phyloP scores from a whole-genome alignment of 2,888 invertebrate genomes.

The Nudaria mundana region DNA sequence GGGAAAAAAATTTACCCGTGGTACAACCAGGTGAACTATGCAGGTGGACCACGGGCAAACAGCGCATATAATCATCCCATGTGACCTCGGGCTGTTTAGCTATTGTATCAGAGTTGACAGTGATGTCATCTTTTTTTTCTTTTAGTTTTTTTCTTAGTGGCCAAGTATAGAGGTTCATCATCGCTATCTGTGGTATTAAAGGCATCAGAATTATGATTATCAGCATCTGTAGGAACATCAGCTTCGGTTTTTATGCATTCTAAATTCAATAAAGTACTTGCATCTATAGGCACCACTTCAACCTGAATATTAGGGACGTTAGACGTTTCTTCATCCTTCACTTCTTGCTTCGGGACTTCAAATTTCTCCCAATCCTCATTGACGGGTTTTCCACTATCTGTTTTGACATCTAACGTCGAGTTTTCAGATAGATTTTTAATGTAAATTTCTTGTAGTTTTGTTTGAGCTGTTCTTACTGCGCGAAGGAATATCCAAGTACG shows the following conservation, averaged over 20 bases:
- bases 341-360: slow-evolving; percentile 47
- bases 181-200: slow-evolving; percentile 56
- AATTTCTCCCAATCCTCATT: slow-evolving; percentile 63
- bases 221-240: slow-evolving; percentile 38
- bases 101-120: too few species aligned
- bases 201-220: slow-evolving; percentile 31
- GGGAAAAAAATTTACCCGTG: too few species aligned
- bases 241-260: slow-evolving; percentile 48
- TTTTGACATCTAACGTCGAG: slow-evolving; percentile 19
- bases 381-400: slow-evolving; percentile 50
- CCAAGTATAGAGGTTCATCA: slow-evolving; percentile 50
- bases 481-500: slow-evolving; percentile 68
- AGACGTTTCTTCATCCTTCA: slow-evolving; percentile 54
- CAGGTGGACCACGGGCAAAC: too few species aligned
- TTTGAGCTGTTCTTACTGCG: slow-evolving; percentile 59
- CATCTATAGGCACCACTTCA: slow-evolving; percentile 38
- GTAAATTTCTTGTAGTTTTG: slow-evolving; percentile 51
- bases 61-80: slow-evolving; percentile 66
- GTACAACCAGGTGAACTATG: too few species aligned
- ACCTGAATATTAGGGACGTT: slow-evolving; percentile 30
- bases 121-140: slow-evolving; percentile 35
- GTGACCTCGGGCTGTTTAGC: slow-evolving; percentile 34
- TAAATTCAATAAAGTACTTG: slow-evolving; percentile 34
- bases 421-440: slow-evolving; percentile 21
- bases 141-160: slow-evolving; percentile 45